Evolutionary conservation across 37 sponge, comb jelly and placozoan species (phyloP).

Genomic region (Halisarca cf. caerulea): DNA sequence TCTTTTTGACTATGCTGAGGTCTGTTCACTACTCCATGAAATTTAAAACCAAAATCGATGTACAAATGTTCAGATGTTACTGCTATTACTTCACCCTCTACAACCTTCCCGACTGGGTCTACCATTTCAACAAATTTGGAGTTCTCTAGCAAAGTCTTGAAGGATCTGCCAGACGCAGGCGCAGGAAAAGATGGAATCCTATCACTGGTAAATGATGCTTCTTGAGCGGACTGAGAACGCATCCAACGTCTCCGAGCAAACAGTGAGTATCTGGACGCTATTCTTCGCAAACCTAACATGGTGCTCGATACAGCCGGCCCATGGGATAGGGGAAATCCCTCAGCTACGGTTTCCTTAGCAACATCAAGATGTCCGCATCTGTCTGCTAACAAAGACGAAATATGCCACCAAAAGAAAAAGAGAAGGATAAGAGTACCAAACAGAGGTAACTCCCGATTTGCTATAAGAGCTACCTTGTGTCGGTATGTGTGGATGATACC

Average conservation of each 20-base stretch:
- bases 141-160: slow-evolving; percentile 26
- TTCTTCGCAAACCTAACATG: too few relatives aligned
- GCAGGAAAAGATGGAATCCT: background rate
- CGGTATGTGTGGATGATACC: too few relatives aligned
- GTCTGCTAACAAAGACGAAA: background rate
- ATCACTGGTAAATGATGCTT: too few relatives aligned
- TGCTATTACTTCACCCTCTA: slow-evolving; percentile 56
- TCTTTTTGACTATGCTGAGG: background rate
- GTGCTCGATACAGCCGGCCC: background rate
- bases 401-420: slow-evolving; percentile 8
- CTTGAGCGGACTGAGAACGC: too few relatives aligned
- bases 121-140: slow-evolving; percentile 39
- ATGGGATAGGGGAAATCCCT: background rate
- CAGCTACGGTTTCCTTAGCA: background rate
- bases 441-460: background rate
- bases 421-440: background rate
- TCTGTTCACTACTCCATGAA: slow-evolving; percentile 63
- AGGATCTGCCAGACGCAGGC: background rate
- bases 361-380: background rate
- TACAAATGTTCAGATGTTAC: slow-evolving; percentile 54
- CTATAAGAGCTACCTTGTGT: too few relatives aligned
- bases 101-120: slow-evolving; percentile 47
- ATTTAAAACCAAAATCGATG: slow-evolving; percentile 79
- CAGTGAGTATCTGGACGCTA: too few relatives aligned
- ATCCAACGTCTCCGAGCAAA: too few relatives aligned